Evolutionary conservation across 2,888 invertebrate genomes (phyloP), one percentile per base, ranked within the genome.

Genomic region (Mesorhabditis spiculigera): DNA sequence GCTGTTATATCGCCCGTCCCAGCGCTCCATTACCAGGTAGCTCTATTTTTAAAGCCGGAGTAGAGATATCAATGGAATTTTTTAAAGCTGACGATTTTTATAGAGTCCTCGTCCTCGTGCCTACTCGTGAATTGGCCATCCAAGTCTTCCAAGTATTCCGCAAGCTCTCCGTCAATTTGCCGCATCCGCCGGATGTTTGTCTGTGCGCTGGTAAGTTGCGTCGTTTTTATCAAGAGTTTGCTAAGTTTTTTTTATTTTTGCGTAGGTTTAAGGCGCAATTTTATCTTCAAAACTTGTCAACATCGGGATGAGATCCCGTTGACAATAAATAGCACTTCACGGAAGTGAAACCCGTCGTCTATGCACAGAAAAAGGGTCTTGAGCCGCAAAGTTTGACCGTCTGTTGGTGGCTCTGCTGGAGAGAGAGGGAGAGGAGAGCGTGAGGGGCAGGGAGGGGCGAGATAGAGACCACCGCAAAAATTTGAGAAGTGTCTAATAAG

Each of bases 71-170:
- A 28, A 28, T 28, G 28, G 10, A 58, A 58, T 58, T 10, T 13
- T 10, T 58, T 58, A n/a, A 10, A 63, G 73, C 73, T 16, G 69
- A 71, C 63, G 71, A 71, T 43, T 73, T 73, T 4, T 93, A 93
- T 0, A 88, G 94, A 76, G 97, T 98, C 0, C 88, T 98, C 5
- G 93, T 98, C 5, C 87, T 99, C 41, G 94, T 97, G 43, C 98
- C 98, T 0, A 98, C 98, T 0, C 90, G 98, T 86, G 98, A 98
- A 87, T 88, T 98, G 82, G 97, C 97, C 44, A 95, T 96, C 3
- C 98, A 98, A 86, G 96, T 98, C 0, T 95, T 95, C 85, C 92
- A 94, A 86, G 96, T 97, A 63, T 91, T 94, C 0, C 91, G 92
- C 81, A 94, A 95, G 85, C 88, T 98, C 5, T 90, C 93, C 10